Conservation (phyloP, 2,797 vertebrate species). For the Muscicapa striata region DNA sequence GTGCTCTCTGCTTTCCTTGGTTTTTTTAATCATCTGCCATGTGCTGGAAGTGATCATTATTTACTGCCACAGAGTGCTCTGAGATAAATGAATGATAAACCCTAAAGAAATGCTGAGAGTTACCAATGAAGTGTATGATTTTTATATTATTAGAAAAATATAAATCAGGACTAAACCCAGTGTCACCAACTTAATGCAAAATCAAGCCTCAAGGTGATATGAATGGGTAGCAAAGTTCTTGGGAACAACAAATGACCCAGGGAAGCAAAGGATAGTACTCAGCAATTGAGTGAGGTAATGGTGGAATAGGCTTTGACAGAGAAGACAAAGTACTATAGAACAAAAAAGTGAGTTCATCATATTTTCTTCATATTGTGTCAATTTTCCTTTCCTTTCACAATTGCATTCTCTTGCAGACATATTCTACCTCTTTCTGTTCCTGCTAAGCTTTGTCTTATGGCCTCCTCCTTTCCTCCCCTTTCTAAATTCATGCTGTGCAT, state of each 20-base stretch:
- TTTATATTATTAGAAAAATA: background rate
- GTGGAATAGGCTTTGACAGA: background rate
- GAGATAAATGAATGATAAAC: conserved; percentile 30
- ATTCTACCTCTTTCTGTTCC: background rate
- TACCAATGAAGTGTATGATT: background rate
- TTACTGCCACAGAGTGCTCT: conserved; percentile 22
- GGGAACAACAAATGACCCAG: background rate
- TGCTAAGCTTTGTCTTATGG: background rate
- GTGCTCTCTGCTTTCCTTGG: background rate
- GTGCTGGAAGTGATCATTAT: conserved; percentile 22
- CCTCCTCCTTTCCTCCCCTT: background rate
- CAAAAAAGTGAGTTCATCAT: background rate
- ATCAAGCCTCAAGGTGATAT: background rate
- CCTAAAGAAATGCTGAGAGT: conserved; percentile 17
- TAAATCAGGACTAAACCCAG: conserved; percentile 20
- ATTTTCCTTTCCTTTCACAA: conserved; percentile 6
- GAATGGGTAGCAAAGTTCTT: background rate
- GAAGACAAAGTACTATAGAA: conserved; percentile 1
- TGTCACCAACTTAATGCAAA: background rate
- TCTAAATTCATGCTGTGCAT: conserved; percentile 32
- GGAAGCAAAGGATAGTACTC: background rate
- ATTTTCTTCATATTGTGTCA: background rate
- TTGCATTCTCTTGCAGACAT: background rate
- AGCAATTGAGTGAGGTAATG: background rate
- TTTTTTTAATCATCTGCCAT: background rate